These are phyloP conservation scores for Brachyhypopomus gauderio DNA, from an alignment of 2,113 vertebrate genomes.

Conservation along the genomic window DNA sequence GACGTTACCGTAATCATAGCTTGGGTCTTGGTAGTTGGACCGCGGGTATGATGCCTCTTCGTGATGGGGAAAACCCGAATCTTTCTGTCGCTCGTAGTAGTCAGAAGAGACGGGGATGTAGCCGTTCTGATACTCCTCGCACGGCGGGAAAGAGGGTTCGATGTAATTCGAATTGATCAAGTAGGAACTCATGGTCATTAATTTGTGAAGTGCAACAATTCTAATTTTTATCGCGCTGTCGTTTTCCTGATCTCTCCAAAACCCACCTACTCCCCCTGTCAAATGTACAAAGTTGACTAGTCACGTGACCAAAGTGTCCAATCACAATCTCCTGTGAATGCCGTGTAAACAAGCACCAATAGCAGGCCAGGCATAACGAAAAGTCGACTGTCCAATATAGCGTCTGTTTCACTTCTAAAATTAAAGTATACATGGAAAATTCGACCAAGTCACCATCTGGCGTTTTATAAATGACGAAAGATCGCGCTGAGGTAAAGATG, in stretches of 20 bases:
- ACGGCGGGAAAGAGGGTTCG: constrained; percentile 96
- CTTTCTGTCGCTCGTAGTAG: constrained; percentile 88
- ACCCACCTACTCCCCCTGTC: constrained; percentile 91
- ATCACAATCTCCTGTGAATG: constrained; percentile 76
- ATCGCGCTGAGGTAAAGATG: neutral
- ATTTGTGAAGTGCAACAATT: constrained; percentile 99
- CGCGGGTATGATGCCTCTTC: constrained; percentile 83
- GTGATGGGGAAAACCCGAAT: constrained; percentile 83
- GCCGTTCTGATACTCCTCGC: constrained; percentile 94
- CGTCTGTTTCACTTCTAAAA: constrained; percentile 74
- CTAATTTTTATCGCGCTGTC: constrained; percentile 99
- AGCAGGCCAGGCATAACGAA: constrained; percentile 74
- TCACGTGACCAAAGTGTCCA: constrained; percentile 78
- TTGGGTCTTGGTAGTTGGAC: constrained; percentile 81
- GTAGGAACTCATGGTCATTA: constrained; percentile 99
- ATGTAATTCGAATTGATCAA: constrained; percentile 99
- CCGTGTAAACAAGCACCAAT: constrained; percentile 83
- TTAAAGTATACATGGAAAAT: constrained; percentile 70
- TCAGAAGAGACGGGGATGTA: constrained; percentile 83
- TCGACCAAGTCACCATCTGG: constrained; percentile 67
- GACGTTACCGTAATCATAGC: constrained; percentile 81
- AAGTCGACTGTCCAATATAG: constrained; percentile 66
- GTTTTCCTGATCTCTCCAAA: constrained; percentile 95
- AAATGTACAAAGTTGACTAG: constrained; percentile 87
- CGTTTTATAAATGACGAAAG: constrained; percentile 33